Base-by-base conservation (phyloP, 2,888 invertebrate genomes). In the Craniophora ligustri region DNA sequence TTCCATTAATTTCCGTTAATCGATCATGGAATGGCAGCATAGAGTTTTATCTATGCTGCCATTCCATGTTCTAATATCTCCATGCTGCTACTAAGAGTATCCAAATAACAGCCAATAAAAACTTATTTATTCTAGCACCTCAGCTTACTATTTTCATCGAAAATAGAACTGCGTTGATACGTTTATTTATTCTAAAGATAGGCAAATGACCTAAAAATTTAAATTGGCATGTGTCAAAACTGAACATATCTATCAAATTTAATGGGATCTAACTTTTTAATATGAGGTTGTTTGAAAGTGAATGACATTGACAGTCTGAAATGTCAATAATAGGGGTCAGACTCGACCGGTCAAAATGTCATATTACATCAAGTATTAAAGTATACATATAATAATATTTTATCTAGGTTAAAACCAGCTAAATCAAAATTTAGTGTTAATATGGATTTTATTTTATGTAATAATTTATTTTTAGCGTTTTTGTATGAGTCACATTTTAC, bases 241-340 rank as follows among this genome's bases (percentile, higher is more conserved):
- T 26, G 26, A 3, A 26, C n/a, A 1, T 38, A 34, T 16, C 15
- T 18, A 13, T 14, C 34, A 14, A 26, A 32, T 16, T 15, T 21
- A 51, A 34, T 55, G 7, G 13, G 40, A 53, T 41, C 36, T 14
- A 11, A 3, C 5, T 38, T 35, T 32, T 35, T 32, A 34, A 42
- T 38, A 23, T 35, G 30, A 42, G 21, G 5, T 26, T 40, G 39
- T 61, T 60, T 56, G 50, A 70, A 70, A 67, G 55, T 51, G 11
- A 47, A 26, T 57, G 53, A 64, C 67, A 67, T 56, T 70, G 60
- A 38, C 5, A 31, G 19, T 40, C 32, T 57, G n/a, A 60, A 69
- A 67, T 70, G 53, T 57, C 51, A 64, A 31, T 11, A 45, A 41
- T 48, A 63, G 49, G 40, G 51, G 61, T 64, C 70, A 61, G 5